Evolutionary conservation across 92 coral and sea anemone genomes (phyloP).

Genomic region (Montipora capitata): DNA sequence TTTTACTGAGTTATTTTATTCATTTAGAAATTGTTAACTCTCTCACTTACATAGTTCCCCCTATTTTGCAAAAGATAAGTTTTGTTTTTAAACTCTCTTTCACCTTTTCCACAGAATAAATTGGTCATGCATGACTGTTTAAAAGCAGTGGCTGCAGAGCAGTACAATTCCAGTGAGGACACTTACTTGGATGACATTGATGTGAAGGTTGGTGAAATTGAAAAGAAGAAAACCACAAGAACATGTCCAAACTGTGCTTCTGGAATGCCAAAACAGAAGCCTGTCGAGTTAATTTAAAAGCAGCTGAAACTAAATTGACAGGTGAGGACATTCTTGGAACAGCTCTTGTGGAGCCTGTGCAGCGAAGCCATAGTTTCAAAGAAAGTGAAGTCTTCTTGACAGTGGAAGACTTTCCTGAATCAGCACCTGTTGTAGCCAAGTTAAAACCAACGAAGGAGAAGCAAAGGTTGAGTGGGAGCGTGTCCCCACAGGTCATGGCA

Average conservation of each 20-base stretch:
- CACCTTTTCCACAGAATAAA: neutral
- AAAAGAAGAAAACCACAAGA: neutral
- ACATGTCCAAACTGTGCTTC: constrained; percentile 8
- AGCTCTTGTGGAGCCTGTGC: constrained; percentile 23
- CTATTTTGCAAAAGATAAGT: too few species aligned
- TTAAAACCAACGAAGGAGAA: neutral
- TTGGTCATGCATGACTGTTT: neutral
- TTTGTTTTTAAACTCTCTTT: too few species aligned
- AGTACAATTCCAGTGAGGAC: neutral
- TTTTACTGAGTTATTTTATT: too few species aligned
- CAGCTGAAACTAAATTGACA: constrained; percentile 33
- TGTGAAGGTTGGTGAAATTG: neutral
- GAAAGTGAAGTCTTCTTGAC: constrained; percentile 20
- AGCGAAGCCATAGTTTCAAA: neutral
- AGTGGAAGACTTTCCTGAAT: neutral
- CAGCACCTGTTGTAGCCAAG: neutral
- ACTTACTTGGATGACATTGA: neutral
- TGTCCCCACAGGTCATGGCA: constrained; percentile 16
- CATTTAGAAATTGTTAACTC: too few species aligned
- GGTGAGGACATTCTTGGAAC: constrained; percentile 52
- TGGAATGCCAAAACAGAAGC: constrained; percentile 3
- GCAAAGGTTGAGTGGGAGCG: constrained; percentile 10
- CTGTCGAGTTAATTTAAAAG: constrained; percentile 27
- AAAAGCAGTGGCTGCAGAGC: constrained; percentile 6
- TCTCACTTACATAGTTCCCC: too few species aligned